Evolutionary conservation across 2,888 invertebrate genomes (phyloP).

Genomic region (Gari tellinella): DNA sequence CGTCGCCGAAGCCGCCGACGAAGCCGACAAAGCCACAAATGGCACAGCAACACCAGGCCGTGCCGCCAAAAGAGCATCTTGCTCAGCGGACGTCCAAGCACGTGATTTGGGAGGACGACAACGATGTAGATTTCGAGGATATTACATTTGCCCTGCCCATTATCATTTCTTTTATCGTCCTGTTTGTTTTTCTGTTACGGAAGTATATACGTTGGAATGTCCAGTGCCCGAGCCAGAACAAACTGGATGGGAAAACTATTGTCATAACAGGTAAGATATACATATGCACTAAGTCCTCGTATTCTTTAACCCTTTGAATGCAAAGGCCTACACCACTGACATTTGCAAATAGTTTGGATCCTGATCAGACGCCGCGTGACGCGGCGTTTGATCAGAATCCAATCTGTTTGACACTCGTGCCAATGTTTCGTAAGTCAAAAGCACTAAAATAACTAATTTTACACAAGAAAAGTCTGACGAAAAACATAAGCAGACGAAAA

Average conservation of each 20-base stretch:
- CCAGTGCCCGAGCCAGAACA: slow-evolving; percentile 68
- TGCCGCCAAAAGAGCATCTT: too few species aligned
- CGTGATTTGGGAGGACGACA: slow-evolving; percentile 50
- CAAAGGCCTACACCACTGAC: too few species aligned
- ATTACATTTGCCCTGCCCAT: slow-evolving; percentile 70
- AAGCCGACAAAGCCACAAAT: slow-evolving; percentile 12
- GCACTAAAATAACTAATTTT: too few species aligned
- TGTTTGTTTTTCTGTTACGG: slow-evolving; percentile 71
- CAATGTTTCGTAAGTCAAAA: too few species aligned
- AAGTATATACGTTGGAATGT: slow-evolving; percentile 75
- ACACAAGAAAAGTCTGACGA: too few species aligned
- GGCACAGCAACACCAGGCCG: slow-evolving; percentile 7
- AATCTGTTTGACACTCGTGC: too few species aligned
- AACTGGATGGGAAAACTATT: slow-evolving; percentile 76
- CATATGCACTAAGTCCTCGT: too few species aligned
- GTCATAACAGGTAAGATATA: slow-evolving; percentile 75
- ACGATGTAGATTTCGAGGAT: slow-evolving; percentile 56
- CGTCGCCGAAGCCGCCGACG: slow-evolving; percentile 4
- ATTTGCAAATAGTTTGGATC: too few species aligned
- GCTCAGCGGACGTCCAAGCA: slow-evolving; percentile 4
- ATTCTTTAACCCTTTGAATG: too few species aligned
- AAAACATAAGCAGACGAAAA: too few species aligned
- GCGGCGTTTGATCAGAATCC: too few species aligned
- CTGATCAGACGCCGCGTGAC: too few species aligned
- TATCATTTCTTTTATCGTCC: slow-evolving; percentile 64